phyloP scores from a whole-genome alignment of 2,888 invertebrate species.

The Agapostemon virescens region DNA sequence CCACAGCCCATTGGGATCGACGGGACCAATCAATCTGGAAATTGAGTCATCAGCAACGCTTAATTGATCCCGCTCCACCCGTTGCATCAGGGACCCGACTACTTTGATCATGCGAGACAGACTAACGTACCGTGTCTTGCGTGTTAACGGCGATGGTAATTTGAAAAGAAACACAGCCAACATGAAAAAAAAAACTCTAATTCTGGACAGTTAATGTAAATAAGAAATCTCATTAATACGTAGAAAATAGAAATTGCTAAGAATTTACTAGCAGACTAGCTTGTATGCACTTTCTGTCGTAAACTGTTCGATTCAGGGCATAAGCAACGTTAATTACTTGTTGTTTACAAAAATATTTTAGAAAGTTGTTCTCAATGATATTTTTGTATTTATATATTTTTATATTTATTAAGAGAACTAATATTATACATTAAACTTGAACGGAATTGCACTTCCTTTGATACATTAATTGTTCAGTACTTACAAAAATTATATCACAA shows the following conservation, averaged over 20 bases:
- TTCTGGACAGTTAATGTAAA: background rate
- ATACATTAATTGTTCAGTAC: background rate
- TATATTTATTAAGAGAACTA: background rate
- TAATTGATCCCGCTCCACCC: slow-evolving; percentile 44
- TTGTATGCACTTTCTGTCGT: background rate
- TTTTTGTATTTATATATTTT: background rate
- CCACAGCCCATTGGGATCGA: slow-evolving; percentile 31
- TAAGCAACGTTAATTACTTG: background rate
- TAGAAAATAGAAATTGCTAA: background rate
- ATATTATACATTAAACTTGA: background rate
- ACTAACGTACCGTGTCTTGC: slow-evolving; percentile 24
- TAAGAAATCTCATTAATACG: background rate
- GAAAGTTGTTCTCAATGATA: background rate
- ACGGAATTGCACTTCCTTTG: background rate
- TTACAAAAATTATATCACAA: background rate
- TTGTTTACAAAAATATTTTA: background rate
- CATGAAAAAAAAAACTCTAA: background rate
- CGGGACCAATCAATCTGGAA: slow-evolving; percentile 41
- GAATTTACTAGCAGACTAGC: background rate
- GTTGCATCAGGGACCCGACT: background rate
- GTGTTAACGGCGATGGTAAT: slow-evolving; percentile 20
- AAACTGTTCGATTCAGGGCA: background rate
- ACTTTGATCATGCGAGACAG: slow-evolving; percentile 37
- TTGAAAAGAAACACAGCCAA: background rate
- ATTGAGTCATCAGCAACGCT: slow-evolving; percentile 52